phyloP scores from a whole-genome alignment of 2,888 invertebrate species.

The Leptopterna dolabrata region DNA sequence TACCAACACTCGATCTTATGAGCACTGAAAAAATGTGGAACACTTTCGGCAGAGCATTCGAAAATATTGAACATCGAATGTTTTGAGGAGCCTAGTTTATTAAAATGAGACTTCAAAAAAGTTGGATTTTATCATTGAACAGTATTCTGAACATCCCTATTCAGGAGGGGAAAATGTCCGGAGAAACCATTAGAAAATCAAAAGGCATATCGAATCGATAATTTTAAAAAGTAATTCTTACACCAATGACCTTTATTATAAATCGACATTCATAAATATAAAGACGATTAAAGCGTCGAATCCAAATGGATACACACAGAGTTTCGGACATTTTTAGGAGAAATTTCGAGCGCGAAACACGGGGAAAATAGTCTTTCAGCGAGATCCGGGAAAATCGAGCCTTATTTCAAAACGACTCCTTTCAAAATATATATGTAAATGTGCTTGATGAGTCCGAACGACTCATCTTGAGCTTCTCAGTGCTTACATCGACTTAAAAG shows the following conservation, averaged over 20 bases:
- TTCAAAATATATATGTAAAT: neutral
- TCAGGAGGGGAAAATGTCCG: too few species aligned
- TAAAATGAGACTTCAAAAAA: too few species aligned
- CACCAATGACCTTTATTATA: neutral
- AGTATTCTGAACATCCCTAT: too few species aligned
- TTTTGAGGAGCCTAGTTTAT: too few species aligned
- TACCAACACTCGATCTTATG: too few species aligned
- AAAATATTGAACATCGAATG: too few species aligned
- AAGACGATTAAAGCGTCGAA: slow-evolving; percentile 7
- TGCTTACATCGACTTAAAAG: slow-evolving; percentile 6
- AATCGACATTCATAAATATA: neutral
- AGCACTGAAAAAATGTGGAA: too few species aligned
- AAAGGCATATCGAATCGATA: too few species aligned
- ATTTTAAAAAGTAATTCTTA: neutral
- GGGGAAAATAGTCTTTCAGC: neutral
- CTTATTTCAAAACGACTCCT: neutral
- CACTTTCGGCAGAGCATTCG: too few species aligned
- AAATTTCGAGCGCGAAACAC: neutral
- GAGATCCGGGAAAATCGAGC: neutral
- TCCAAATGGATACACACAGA: neutral
- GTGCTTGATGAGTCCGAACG: neutral
- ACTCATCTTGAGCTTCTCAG: slow-evolving; percentile 21
- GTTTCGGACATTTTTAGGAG: neutral
- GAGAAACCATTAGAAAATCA: too few species aligned
- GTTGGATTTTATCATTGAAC: too few species aligned